A percentile compares a stretch with the other conserved stretches of the same genome.
Conservation (phyloP, 2,888 invertebrate species). For the Protonemura montana region DNA sequence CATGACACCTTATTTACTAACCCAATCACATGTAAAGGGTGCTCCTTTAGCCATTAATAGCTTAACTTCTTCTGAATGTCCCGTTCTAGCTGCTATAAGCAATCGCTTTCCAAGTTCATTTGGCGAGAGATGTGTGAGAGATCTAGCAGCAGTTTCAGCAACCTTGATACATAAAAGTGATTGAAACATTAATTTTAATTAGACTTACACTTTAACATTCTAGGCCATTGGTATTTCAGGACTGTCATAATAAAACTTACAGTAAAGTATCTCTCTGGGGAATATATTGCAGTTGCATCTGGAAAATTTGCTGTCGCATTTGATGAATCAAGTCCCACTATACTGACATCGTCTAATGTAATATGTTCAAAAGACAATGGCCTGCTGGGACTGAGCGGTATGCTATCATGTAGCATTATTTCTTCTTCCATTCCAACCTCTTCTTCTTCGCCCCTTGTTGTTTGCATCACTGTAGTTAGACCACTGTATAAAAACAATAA, state of each 20-base stretch:
- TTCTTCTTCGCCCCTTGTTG: slow-evolving; percentile 48
- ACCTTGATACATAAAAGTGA: neutral
- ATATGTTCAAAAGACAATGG: slow-evolving; percentile 8
- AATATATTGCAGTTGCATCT: neutral
- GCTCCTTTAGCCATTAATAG: slow-evolving; percentile 85
- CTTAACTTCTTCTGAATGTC: slow-evolving; percentile 78
- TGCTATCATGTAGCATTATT: slow-evolving; percentile 17
- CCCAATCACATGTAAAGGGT: slow-evolving; percentile 93
- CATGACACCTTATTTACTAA: too few relatives aligned
- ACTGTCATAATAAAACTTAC: neutral
- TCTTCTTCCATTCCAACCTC: slow-evolving; percentile 49
- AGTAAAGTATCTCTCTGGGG: neutral
- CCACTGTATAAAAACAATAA: slow-evolving; percentile 53
- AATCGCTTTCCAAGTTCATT: slow-evolving; percentile 86
- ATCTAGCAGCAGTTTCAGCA: slow-evolving; percentile 47
- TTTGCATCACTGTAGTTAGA: slow-evolving; percentile 52
- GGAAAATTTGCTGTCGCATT: neutral
- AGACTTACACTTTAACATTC: neutral
- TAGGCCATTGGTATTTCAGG: too few relatives aligned
- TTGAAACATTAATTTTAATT: slow-evolving; percentile 9
- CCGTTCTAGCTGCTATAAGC: slow-evolving; percentile 79
- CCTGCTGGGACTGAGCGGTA: neutral
- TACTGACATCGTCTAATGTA: neutral
- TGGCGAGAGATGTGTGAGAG: slow-evolving; percentile 59
- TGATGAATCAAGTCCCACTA: neutral